phyloP scores from a whole-genome alignment of 2,888 invertebrate genomes.

The Nomada ferruginata region DNA sequence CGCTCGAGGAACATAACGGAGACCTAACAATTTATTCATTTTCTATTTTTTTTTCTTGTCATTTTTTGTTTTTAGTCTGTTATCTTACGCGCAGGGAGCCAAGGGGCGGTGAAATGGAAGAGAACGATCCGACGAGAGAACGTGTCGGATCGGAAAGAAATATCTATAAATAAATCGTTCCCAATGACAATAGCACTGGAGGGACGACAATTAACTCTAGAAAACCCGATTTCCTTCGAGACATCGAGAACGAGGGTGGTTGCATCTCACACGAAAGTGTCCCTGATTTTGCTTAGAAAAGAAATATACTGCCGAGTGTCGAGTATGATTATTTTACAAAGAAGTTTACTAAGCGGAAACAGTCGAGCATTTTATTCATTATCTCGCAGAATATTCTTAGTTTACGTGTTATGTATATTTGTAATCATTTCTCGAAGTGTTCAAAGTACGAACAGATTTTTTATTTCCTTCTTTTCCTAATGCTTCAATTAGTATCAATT shows the following conservation, averaged over 20 bases:
- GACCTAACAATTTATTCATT: slow-evolving; percentile 5
- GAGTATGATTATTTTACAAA: background rate
- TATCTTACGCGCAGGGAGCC: background rate
- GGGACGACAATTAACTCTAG: background rate
- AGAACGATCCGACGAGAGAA: background rate
- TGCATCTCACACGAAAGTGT: slow-evolving; percentile 16
- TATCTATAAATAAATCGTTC: slow-evolving; percentile 36
- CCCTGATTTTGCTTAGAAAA: slow-evolving; percentile 1
- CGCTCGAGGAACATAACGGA: background rate
- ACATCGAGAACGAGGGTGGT: slow-evolving; percentile 20
- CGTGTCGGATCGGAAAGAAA: background rate
- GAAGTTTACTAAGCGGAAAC: too few species aligned
- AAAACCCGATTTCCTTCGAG: background rate
- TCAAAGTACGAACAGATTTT: too few species aligned
- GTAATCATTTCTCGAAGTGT: background rate
- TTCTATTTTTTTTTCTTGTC: background rate
- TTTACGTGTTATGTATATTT: background rate
- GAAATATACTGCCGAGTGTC: background rate
- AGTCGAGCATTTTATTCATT: background rate
- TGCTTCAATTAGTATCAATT: too few species aligned
- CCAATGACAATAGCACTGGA: background rate
- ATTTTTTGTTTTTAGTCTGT: background rate
- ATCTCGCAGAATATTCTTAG: background rate
- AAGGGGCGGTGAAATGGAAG: background rate
- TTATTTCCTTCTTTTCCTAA: too few species aligned